Evolutionary conservation across 1,140 invertebrate species (phyloP).

Genomic region (Drosophila ironensis): DNA sequence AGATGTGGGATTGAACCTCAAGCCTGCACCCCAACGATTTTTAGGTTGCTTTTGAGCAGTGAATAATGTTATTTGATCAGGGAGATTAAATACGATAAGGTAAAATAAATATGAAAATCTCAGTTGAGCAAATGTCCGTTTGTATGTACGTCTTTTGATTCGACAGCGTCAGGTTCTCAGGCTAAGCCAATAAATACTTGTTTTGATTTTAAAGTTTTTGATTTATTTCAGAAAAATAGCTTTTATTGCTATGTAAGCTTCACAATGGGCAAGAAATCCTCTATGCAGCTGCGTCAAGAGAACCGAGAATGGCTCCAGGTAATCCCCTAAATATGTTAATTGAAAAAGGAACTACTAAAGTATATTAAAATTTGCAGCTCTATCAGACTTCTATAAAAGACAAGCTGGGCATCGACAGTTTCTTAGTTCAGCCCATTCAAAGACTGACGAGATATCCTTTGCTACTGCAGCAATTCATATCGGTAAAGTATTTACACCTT

Average conservation of each 20-base stretch:
- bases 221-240: slow-evolving; percentile 64
- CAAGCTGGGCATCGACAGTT: slow-evolving; percentile 81
- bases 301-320: slow-evolving; percentile 72
- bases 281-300: slow-evolving; percentile 73
- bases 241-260: slow-evolving; percentile 77
- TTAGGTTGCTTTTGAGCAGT: neutral
- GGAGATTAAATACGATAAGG: too few relatives aligned
- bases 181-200: neutral
- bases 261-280: slow-evolving; percentile 76
- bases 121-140: too few relatives aligned
- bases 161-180: too few relatives aligned
- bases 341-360: neutral
- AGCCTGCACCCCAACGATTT: slow-evolving; percentile 23
- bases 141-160: too few relatives aligned
- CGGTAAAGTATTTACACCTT: slow-evolving; percentile 48
- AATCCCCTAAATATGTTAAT: neutral
- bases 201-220: neutral
- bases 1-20: slow-evolving; percentile 8
- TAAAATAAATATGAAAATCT: too few relatives aligned
- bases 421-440: slow-evolving; percentile 81
- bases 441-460: slow-evolving; percentile 81
- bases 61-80: too few relatives aligned
- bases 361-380: slow-evolving; percentile 18
- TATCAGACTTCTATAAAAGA: slow-evolving; percentile 78
- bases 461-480: slow-evolving; percentile 80